phyloP scores from a whole-genome alignment of 2,113 vertebrate species.

The Nerophis lumbriciformis region DNA sequence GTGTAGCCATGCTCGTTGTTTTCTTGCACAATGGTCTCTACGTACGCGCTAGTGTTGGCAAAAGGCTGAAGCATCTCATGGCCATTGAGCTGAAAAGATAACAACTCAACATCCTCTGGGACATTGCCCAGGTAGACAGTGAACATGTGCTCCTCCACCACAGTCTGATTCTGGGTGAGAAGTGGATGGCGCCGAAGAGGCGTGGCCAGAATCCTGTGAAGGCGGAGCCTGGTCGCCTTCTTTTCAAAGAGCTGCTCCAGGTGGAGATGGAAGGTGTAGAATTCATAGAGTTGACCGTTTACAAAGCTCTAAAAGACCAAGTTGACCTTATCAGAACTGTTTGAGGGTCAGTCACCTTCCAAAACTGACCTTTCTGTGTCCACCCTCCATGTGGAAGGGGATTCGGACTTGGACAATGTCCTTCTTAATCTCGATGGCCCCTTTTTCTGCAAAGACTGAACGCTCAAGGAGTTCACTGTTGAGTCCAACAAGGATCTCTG shows the following conservation, averaged over 20 bases:
- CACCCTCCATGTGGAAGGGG: constrained; percentile 51
- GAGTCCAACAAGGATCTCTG: constrained; percentile 24
- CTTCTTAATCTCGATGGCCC: constrained; percentile 21
- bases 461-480: constrained; percentile 37
- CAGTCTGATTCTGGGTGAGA: constrained; percentile 29
- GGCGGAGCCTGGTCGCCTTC: constrained; percentile 26
- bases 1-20: constrained; percentile 45
- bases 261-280: constrained; percentile 44
- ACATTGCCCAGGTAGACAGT: constrained; percentile 45
- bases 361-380: constrained; percentile 50
- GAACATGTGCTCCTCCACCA: constrained; percentile 34
- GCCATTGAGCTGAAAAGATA: constrained; percentile 46
- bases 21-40: not conserved
- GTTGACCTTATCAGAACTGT: not conserved
- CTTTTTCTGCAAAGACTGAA: constrained; percentile 4
- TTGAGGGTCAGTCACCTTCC: too few relatives aligned
- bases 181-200: constrained; percentile 24
- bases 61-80: not conserved
- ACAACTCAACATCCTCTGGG: constrained; percentile 48
- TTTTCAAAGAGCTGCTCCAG: constrained; percentile 49
- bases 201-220: constrained; percentile 30
- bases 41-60: constrained; percentile 1
- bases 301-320: constrained; percentile 45
- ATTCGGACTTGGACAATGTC: constrained; percentile 30
- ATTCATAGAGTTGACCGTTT: constrained; percentile 26